Evolutionary conservation across 2,113 vertebrate species (phyloP), one percentile per base, ranked within the genome.

Genomic region (Urocolius indicus): DNA sequence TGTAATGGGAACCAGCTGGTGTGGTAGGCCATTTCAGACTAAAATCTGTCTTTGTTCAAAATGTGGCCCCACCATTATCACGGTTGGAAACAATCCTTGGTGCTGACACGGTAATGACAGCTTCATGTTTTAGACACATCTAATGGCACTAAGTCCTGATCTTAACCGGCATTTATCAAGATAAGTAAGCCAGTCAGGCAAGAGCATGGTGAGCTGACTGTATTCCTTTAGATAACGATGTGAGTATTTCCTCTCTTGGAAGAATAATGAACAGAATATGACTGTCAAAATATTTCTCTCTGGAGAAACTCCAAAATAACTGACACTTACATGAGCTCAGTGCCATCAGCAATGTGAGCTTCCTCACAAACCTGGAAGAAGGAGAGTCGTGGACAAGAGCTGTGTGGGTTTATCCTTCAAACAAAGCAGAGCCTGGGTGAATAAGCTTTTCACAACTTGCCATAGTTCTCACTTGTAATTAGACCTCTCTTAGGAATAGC

Each of bases 81-180:
- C 24, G 51, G 93, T 72, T 94, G 94, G 94, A 96, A 96, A 71
- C 61, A 81, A 48, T 68, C 93, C 92, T 93, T 90, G 94, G 93
- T 93, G 92, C 94, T 97, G 94, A 97, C 94, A 90, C 4, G 13
- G 93, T 96, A 96, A 96, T 91, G 95, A 96, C 95, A 97, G 90
- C 94, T 95, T 93, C 95, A 69, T 91, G 94, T 96, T 97, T 94
- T 95, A 96, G 96, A 94, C 83, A 81, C 82, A 57, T 97, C 95
- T 94, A 92, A 96, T 94, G 95, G 87, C 91, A 95, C 92, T 86
- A 76, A 96, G 93, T 92, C 93, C 92, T 87, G 94, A 93, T 97
- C 94, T 96, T 94, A 90, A 91, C 96, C 21, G 3, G 85, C 89
- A 94, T 94, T 96, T 97, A 97, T 97, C 96, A 97, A 94, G 96